Evolutionary conservation across 2,888 invertebrate species (phyloP), one percentile per base, ranked within the genome.

Genomic region (Troglohyphantes excavatus): DNA sequence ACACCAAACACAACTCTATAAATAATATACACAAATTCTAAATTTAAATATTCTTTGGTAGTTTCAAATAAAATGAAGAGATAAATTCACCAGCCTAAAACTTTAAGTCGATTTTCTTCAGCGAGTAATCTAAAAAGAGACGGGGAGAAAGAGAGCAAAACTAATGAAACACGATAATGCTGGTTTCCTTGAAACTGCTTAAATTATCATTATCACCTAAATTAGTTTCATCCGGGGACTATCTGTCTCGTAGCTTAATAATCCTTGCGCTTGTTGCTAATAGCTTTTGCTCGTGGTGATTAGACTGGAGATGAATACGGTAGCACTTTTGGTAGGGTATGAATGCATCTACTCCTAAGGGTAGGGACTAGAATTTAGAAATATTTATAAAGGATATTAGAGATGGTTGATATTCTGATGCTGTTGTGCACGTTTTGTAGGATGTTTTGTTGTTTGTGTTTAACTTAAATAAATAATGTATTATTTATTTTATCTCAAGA

Each of bases 151-250:
- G n/a, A n/a, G 53, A n/a, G n/a, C 53, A 5, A 53, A 53, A 5
- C 53, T n/a, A 53, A 53, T 53, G 53, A 53, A 53, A 53, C 53
- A 53, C 0, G 53, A 13, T 53, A 53, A 53, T 17, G 53, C 53
- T n/a, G 9, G 53, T 53, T 53, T 53, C 53, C 53, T 53, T 53
- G 53, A 53, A 53, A 53, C 53, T 53, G 53, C 53, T 53, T 53
- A 53, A 53, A 53, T 53, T 53, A 53, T 53, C 53, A 53, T 53
- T 53, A 53, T 53, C 53, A 53, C 53, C 53, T 53, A 53, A 53
- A 53, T 53, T 53, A 53, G 53, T 53, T 53, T 53, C 53, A 53
- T 53, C 53, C 53, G 1, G 53, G 53, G 53, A 53, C 53, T 53
- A 53, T 53, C 53, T 17, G 53, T 53, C 53, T 53, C n/a, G 53